phyloP scores from a whole-genome alignment of 2,888 invertebrate species.

The Linhomoeus sp. region DNA sequence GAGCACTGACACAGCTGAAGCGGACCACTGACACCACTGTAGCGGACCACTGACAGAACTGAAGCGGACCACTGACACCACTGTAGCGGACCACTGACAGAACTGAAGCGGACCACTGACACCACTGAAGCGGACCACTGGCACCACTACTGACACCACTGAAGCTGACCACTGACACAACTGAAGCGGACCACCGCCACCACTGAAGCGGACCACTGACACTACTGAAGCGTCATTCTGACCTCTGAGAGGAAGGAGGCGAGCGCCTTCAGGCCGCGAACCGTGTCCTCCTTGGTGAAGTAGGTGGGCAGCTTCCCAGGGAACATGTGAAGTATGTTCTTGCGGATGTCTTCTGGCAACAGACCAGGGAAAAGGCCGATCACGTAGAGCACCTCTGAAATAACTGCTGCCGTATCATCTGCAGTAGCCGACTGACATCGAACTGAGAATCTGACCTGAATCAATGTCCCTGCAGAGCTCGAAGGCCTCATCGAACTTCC shows the following conservation, averaged over 20 bases:
- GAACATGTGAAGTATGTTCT: slow-evolving; percentile 34
- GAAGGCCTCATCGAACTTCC: slow-evolving; percentile 73
- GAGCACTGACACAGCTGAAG: no score
- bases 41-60: no score
- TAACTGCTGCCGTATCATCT: not conserved
- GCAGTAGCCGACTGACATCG: not conserved
- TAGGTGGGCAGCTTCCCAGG: slow-evolving; percentile 34
- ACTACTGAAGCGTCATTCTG: slow-evolving; percentile 4
- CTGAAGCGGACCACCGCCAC: no score
- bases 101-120: no score
- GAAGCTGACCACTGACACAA: no score
- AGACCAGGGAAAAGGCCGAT: slow-evolving; percentile 81
- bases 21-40: no score
- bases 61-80: no score
- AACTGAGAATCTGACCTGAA: slow-evolving; percentile 37
- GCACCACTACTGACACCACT: no score
- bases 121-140: no score
- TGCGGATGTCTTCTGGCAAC: slow-evolving; percentile 40
- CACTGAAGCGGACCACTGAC: not conserved
- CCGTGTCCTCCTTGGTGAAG: slow-evolving; percentile 37
- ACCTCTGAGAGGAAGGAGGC: slow-evolving; percentile 69
- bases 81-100: no score
- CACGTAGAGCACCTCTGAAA: slow-evolving; percentile 68
- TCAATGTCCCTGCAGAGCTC: slow-evolving; percentile 65
- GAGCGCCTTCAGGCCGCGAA: slow-evolving; percentile 59